Evolutionary conservation across 2,888 invertebrate species (phyloP).

Genomic region (Andricus curvator): DNA sequence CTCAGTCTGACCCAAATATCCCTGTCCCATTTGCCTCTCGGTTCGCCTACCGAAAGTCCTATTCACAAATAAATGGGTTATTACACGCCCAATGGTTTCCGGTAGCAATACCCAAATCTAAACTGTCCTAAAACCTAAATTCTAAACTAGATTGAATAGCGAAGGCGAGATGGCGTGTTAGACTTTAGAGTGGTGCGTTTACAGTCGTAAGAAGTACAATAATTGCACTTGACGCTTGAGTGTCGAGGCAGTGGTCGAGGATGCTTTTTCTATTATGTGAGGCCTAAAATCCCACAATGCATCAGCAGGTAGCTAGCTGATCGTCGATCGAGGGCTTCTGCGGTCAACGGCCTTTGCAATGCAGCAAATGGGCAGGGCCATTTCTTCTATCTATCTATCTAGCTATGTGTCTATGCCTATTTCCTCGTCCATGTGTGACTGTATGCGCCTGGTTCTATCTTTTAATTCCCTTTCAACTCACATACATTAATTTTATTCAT

Average conservation of each 20-base stretch:
- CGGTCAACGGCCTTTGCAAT: conserved; percentile 32
- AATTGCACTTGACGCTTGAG: conserved; percentile 8
- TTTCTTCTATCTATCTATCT: neutral
- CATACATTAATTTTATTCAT: conserved; percentile 1
- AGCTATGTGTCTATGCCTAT: neutral
- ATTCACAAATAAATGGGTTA: conserved; percentile 16
- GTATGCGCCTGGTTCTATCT: neutral
- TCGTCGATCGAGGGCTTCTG: neutral
- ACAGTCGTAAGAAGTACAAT: neutral
- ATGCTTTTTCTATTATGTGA: conserved; percentile 6
- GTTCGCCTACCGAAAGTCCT: neutral
- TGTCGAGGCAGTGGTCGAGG: neutral
- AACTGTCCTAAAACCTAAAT: neutral
- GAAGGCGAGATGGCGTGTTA: neutral
- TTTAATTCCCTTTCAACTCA: conserved; percentile 4
- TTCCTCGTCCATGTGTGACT: neutral
- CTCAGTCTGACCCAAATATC: conserved; percentile 6
- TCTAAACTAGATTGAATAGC: conserved; percentile 1
- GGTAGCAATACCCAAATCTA: conserved; percentile 2
- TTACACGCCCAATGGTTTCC: conserved; percentile 8
- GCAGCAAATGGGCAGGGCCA: conserved; percentile 4
- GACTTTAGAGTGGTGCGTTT: neutral
- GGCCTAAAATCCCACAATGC: neutral
- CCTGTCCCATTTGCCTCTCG: neutral
- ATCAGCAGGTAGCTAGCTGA: conserved; percentile 14